A percentile compares a stretch with the other conserved stretches of the same genome.
These are phyloP conservation scores for Nezara viridula DNA, from an alignment of 2,888 invertebrate genomes.

Conservation along the genomic window DNA sequence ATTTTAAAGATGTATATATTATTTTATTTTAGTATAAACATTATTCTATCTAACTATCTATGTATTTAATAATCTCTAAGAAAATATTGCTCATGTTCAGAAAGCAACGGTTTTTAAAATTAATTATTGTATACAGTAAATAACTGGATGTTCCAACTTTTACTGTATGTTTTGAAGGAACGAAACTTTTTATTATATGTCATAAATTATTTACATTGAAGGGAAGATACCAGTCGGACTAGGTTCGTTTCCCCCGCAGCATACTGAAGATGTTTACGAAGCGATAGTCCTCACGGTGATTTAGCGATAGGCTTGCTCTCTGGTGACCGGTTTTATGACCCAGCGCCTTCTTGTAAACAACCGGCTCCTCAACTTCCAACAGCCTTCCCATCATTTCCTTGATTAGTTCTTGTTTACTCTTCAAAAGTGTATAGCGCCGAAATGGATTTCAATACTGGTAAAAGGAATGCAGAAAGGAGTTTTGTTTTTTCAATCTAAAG, in stretches of 20 bases:
- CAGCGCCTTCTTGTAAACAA: slow-evolving; percentile 12
- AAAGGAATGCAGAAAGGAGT: not conserved
- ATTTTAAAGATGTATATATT: too few relatives aligned
- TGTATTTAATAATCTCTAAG: too few relatives aligned
- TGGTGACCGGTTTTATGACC: slow-evolving; percentile 3
- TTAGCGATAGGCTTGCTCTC: not conserved
- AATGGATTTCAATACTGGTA: not conserved
- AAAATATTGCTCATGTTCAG: too few relatives aligned
- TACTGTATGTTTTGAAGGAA: not conserved
- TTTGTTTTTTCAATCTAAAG: not conserved
- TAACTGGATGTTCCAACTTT: not conserved
- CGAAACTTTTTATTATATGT: not conserved
- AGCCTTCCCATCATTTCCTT: not conserved
- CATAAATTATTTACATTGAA: not conserved
- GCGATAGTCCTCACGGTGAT: not conserved
- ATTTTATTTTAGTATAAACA: too few relatives aligned
- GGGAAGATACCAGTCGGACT: not conserved
- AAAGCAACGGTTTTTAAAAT: too few relatives aligned
- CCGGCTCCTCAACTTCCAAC: not conserved
- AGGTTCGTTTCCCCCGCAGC: not conserved
- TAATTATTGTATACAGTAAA: not conserved
- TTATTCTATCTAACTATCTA: too few relatives aligned
- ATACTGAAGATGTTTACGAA: slow-evolving; percentile 17
- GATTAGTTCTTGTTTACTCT: slow-evolving; percentile 20
- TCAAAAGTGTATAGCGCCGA: not conserved